Conservation (phyloP, 2,888 invertebrate species). For the Lumbricus terrestris region DNA sequence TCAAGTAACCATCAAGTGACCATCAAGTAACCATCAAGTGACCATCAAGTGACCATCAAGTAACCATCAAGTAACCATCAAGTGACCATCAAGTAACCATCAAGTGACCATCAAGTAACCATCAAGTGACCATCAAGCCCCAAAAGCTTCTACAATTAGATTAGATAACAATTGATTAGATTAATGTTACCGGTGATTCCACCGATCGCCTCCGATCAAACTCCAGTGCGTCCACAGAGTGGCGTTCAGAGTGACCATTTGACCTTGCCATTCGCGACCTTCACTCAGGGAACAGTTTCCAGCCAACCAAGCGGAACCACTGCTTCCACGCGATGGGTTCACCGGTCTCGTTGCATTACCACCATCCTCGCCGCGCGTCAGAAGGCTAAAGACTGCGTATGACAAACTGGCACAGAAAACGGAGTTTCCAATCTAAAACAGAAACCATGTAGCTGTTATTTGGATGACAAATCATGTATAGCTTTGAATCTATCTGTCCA, state of each 20-base stretch:
- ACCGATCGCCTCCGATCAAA: background rate
- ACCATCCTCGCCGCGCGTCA: background rate
- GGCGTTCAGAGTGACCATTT: background rate
- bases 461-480: too few species aligned
- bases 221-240: background rate
- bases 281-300: background rate
- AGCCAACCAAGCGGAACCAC: background rate
- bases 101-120: too few species aligned
- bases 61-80: too few species aligned
- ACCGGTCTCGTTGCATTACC: background rate
- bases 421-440: background rate
- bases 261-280: background rate
- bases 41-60: too few species aligned
- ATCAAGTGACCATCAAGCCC: too few species aligned
- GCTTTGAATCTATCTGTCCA: too few species aligned
- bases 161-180: background rate
- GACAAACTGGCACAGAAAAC: slow-evolving; percentile 9
- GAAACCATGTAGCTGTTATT: background rate
- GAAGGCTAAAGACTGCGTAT: background rate
- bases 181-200: background rate
- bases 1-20: too few species aligned
- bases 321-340: background rate
- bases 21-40: too few species aligned
- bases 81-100: too few species aligned
- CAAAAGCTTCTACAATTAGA: too few species aligned